phyloP scores from a whole-genome alignment of 2,113 vertebrate genomes.

The Saccopteryx leptura region DNA sequence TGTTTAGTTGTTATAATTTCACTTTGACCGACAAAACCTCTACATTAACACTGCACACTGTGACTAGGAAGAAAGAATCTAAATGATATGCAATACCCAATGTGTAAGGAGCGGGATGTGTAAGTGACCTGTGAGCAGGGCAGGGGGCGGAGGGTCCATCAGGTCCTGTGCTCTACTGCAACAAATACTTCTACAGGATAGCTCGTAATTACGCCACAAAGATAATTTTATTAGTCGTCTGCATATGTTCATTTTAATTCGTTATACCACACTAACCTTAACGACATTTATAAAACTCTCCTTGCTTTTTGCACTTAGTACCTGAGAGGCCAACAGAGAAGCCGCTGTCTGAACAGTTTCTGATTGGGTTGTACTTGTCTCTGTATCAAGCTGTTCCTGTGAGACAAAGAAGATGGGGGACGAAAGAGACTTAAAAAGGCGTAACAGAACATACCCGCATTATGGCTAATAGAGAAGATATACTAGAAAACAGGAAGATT shows the following conservation, averaged over 20 bases:
- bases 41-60: background rate
- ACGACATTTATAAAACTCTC: constrained; percentile 48
- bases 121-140: background rate
- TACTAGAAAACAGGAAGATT: constrained; percentile 54
- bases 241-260: background rate
- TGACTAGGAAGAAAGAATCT: background rate
- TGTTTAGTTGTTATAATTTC: background rate
- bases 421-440: constrained; percentile 73
- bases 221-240: background rate
- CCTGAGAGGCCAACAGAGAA: constrained; percentile 91
- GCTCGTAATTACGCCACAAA: constrained; percentile 6
- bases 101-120: background rate
- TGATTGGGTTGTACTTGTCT: constrained; percentile 87
- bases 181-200: background rate
- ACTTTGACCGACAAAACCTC: background rate
- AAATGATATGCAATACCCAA: background rate
- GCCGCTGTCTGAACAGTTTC: constrained; percentile 88
- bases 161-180: background rate
- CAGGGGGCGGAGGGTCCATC: background rate
- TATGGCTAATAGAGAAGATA: constrained; percentile 53
- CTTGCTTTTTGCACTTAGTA: constrained; percentile 81
- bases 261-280: constrained; percentile 21
- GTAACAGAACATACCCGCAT: constrained; percentile 43
- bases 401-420: constrained; percentile 77
- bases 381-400: constrained; percentile 88